Evolutionary conservation across 2,888 invertebrate species (phyloP).

Genomic region (Patella pellucida): DNA sequence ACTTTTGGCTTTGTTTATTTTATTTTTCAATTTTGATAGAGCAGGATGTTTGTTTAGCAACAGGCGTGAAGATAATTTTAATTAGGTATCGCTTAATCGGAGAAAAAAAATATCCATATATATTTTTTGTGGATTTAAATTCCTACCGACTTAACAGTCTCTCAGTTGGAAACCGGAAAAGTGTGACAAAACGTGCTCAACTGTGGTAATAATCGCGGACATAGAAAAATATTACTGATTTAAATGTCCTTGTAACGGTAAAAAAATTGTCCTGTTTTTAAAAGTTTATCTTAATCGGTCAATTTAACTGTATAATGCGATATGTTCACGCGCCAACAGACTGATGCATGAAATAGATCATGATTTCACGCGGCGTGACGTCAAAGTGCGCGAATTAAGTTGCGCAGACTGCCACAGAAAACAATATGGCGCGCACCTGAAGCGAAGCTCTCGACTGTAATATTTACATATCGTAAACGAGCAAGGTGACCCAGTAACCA

Average conservation of each 20-base stretch:
- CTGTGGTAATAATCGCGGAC: neutral
- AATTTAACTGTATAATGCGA: neutral
- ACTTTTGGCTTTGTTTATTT: no score
- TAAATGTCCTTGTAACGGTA: neutral
- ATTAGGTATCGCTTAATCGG: no score
- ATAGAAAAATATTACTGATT: neutral
- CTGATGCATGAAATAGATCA: neutral
- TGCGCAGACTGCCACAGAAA: constrained; percentile 31
- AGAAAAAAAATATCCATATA: no score
- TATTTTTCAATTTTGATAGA: no score
- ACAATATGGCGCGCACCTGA: constrained; percentile 40
- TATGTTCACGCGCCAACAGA: neutral
- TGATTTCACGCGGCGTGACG: constrained; percentile 31
- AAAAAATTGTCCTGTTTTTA: neutral
- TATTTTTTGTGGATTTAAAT: no score
- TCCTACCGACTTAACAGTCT: no score
- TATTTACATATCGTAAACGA: constrained; percentile 7
- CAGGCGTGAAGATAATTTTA: no score
- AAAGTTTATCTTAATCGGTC: constrained; percentile 7
- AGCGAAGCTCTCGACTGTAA: constrained; percentile 9
- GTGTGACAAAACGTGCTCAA: neutral
- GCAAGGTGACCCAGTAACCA: constrained; percentile 3
- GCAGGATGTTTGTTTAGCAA: no score
- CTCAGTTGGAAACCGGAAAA: neutral
- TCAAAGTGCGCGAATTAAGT: constrained; percentile 39